Conservation (phyloP, 2,113 vertebrate genomes). For the Brachionichthys hirsutus region DNA sequence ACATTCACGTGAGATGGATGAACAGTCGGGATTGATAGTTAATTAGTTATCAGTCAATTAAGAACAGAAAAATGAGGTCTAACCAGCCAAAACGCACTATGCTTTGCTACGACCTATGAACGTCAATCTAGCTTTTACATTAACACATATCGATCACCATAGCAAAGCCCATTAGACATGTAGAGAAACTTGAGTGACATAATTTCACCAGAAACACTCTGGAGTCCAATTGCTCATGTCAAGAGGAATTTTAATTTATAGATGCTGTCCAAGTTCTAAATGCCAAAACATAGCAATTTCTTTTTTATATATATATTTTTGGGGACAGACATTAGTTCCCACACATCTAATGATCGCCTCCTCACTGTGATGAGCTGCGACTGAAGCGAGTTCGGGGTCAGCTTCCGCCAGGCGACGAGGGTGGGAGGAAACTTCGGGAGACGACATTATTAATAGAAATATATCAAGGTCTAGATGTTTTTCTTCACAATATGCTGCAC, state of each 20-base stretch:
- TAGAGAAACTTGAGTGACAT: background rate
- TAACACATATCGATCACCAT: background rate
- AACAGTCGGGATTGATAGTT: constrained; percentile 14
- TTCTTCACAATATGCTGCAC: background rate
- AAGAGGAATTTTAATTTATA: background rate
- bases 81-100: constrained; percentile 1
- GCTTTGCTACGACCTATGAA: no score
- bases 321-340: no score
- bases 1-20: constrained; percentile 16
- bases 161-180: constrained; percentile 16
- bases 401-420: constrained; percentile 8
- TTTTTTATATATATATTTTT: background rate
- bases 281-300: no score
- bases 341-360: constrained; percentile 15
- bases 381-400: constrained; percentile 26
- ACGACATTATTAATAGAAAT: background rate
- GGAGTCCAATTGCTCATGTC: background rate
- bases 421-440: background rate
- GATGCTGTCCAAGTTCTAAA: no score
- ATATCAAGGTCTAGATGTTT: background rate
- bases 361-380: constrained; percentile 44
- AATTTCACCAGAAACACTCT: background rate
- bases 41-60: background rate
- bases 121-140: no score
- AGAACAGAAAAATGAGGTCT: constrained; percentile 2